These are phyloP conservation scores for Capreolus pygargus DNA, from an alignment of 2,113 vertebrate genomes.

Conservation along the genomic window DNA sequence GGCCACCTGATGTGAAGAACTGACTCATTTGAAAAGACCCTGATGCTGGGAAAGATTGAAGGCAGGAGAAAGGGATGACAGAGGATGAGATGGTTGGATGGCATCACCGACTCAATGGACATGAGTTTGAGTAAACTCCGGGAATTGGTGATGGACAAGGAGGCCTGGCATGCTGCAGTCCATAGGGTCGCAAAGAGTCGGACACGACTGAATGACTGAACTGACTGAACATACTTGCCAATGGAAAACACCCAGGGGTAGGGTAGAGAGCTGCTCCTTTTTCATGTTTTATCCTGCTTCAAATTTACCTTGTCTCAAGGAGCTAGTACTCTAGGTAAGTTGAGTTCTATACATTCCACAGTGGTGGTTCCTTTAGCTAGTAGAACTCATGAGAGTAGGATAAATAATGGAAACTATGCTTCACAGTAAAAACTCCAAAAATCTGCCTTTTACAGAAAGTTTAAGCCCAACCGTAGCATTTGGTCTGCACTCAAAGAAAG, in stretches of 20 bases:
- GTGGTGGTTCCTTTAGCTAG: background rate
- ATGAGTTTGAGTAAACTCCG: background rate
- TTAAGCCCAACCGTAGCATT: background rate
- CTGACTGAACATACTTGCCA: background rate
- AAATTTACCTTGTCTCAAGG: background rate
- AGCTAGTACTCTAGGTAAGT: background rate
- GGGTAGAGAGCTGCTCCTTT: background rate
- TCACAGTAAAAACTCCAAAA: background rate
- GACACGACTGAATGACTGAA: rapidly evolving
- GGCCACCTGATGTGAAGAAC: background rate
- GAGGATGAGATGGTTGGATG: background rate
- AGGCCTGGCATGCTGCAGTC: background rate
- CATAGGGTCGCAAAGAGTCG: rapidly evolving
- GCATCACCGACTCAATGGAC: background rate
- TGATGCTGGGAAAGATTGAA: background rate
- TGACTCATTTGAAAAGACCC: background rate
- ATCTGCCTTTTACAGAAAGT: background rate
- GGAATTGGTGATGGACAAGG: background rate
- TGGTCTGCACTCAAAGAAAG: constrained; percentile 47
- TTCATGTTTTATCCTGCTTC: background rate
- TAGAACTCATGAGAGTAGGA: background rate
- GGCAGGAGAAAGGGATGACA: background rate
- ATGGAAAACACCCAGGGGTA: background rate
- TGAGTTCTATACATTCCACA: background rate
- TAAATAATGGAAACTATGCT: constrained; percentile 14